A percentile compares a stretch with the other conserved stretches of the same genome.
phyloP scores from a whole-genome alignment of 2,888 invertebrate genomes.

The Lumbricus terrestris region DNA sequence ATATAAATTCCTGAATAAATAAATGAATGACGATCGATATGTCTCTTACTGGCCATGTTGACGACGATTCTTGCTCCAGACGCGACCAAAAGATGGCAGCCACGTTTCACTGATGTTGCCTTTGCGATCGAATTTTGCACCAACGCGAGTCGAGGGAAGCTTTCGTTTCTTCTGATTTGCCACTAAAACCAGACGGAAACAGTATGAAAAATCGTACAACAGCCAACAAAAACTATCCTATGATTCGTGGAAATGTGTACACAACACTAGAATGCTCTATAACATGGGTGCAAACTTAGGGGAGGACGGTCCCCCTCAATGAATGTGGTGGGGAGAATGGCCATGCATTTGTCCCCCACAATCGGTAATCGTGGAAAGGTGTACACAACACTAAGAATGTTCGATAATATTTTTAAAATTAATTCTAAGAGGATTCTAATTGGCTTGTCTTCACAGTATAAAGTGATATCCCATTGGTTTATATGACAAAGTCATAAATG shows the following conservation, averaged over 20 bases:
- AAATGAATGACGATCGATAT: no score
- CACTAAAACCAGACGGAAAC: conserved; percentile 39
- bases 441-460: no score
- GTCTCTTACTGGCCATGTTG: conserved; percentile 37
- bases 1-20: no score
- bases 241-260: no score
- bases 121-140: conserved; percentile 48
- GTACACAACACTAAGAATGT: neutral
- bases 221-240: neutral
- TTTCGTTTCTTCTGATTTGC: conserved; percentile 46
- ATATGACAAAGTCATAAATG: no score
- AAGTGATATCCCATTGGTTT: no score
- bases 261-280: neutral
- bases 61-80: conserved; percentile 50
- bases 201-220: neutral
- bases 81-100: conserved; percentile 53
- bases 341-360: no score
- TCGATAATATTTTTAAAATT: neutral
- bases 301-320: no score
- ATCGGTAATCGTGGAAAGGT: no score
- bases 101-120: conserved; percentile 40
- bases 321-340: no score
- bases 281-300: no score
- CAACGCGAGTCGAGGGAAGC: conserved; percentile 48
- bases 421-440: no score